Conservation (phyloP, 2,797 vertebrate genomes). For the Propithecus deckenii region DNA sequence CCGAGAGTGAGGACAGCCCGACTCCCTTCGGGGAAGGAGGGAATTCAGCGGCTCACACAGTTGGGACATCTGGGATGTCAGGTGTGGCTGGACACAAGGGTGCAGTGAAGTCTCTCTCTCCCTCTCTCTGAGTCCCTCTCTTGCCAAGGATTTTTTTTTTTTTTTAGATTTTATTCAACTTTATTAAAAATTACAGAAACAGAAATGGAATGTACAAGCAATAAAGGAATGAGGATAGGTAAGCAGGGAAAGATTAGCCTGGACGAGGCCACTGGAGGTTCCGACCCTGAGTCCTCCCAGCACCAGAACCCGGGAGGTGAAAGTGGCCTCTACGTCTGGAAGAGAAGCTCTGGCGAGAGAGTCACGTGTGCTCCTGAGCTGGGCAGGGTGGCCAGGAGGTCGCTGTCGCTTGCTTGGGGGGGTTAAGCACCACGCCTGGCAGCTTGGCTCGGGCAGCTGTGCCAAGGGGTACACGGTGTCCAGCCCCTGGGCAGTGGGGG, state of each 20-base stretch:
- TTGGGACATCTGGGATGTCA: background rate
- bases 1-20: too few relatives aligned
- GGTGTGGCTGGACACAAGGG: background rate
- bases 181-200: background rate
- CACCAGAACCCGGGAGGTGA: too few relatives aligned
- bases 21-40: background rate
- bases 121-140: background rate
- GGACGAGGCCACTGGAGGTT: background rate
- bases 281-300: background rate
- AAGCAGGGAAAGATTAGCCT: background rate
- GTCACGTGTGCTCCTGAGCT: background rate
- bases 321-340: background rate
- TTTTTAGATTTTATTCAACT: background rate
- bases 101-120: too few relatives aligned
- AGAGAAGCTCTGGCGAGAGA: background rate
- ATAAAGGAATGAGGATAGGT: background rate
- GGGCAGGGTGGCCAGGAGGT: background rate
- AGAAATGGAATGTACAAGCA: background rate
- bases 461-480: rapidly evolving
- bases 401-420: rapidly evolving
- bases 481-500: rapidly evolving
- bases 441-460: background rate
- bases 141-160: background rate
- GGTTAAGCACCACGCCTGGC: rapidly evolving
- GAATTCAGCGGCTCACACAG: background rate